Conservation (phyloP, 2,797 vertebrate genomes). For the Neoniphon sammara region DNA sequence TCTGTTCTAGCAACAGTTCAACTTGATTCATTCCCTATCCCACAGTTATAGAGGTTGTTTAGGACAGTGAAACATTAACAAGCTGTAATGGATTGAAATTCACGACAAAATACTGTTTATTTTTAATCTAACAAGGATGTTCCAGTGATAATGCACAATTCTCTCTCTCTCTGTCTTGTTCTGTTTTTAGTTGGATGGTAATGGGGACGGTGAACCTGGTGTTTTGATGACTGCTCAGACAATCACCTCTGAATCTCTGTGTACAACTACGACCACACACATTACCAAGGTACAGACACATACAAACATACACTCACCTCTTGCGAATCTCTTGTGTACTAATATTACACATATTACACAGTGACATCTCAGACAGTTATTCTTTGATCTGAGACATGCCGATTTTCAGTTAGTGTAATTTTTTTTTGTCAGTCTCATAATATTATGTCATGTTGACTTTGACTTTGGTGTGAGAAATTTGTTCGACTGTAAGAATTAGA, state of each 20-base stretch:
- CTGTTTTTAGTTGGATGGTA: conserved; percentile 87
- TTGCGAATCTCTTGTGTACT: no score
- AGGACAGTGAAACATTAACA: not conserved
- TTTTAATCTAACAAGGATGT: not conserved
- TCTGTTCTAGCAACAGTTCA: conserved; percentile 50
- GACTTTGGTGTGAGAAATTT: no score
- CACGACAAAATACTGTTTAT: not conserved
- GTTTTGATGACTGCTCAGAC: conserved; percentile 96
- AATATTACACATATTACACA: not conserved
- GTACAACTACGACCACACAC: conserved; percentile 98
- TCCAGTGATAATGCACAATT: not conserved
- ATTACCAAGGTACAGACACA: conserved; percentile 93
- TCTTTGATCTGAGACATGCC: no score
- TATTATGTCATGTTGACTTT: no score
- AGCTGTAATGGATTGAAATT: not conserved
- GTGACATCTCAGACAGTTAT: no score
- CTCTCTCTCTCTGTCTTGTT: conserved; percentile 10
- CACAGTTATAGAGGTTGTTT: conserved; percentile 12
- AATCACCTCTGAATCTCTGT: conserved; percentile 96
- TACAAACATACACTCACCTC: not conserved
- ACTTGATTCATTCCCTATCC: conserved; percentile 26
- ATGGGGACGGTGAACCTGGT: conserved; percentile 86
- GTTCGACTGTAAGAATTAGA: no score
- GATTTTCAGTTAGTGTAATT: no score
- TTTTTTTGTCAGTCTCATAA: no score